Evolutionary conservation across 2,888 invertebrate species (phyloP).

Genomic region (Hofmannophila pseudospretella): DNA sequence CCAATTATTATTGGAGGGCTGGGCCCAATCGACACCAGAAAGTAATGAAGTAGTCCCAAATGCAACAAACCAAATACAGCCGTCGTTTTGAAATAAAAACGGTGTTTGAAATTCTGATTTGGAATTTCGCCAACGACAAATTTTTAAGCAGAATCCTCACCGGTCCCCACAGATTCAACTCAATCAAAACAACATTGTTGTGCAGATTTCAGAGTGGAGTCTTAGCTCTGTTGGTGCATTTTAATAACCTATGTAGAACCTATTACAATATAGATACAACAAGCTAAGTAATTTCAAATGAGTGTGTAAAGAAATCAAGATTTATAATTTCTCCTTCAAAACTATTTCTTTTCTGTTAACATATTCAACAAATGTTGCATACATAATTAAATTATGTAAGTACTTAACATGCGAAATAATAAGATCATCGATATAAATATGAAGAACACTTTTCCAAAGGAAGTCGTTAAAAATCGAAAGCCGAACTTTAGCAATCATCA

Average conservation of each 20-base stretch:
- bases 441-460: slow-evolving; percentile 25
- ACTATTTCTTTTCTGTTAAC: too few species aligned
- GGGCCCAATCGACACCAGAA: slow-evolving; percentile 52
- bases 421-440: slow-evolving; percentile 1
- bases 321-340: too few species aligned
- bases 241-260: too few species aligned
- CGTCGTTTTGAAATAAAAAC: slow-evolving; percentile 19
- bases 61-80: slow-evolving; percentile 38
- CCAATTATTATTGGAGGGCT: slow-evolving; percentile 18
- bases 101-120: slow-evolving; percentile 31
- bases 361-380: too few species aligned
- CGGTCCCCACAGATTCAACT: slow-evolving; percentile 2
- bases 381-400: too few species aligned
- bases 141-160: neutral
- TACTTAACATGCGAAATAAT: too few species aligned
- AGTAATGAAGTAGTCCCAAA: slow-evolving; percentile 50
- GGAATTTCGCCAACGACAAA: slow-evolving; percentile 4
- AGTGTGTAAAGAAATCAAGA: too few species aligned
- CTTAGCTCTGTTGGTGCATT: too few species aligned
- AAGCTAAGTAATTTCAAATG: too few species aligned
- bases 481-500: slow-evolving; percentile 30
- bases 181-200: slow-evolving; percentile 5
- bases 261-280: too few species aligned
- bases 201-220: too few species aligned
- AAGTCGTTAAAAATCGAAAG: slow-evolving; percentile 41